phyloP scores from a whole-genome alignment of 1,140 invertebrate genomes.

The Bombus affinis region DNA sequence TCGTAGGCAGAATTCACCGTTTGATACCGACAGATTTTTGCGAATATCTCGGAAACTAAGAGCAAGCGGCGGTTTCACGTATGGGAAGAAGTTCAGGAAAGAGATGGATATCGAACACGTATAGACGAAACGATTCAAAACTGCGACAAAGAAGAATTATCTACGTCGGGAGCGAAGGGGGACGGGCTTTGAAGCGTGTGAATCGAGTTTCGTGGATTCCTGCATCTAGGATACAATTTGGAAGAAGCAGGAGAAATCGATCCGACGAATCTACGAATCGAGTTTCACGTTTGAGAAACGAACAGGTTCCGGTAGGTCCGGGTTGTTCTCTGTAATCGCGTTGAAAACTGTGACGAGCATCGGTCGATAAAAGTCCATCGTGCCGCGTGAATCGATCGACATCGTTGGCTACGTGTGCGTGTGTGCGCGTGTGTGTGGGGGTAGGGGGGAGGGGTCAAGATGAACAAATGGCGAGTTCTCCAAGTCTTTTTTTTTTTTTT shows the following conservation, averaged over 20 bases:
- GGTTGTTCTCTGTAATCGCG: constrained; percentile 19
- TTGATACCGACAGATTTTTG: too few species aligned
- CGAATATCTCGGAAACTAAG: too few species aligned
- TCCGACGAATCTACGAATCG: neutral
- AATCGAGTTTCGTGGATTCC: neutral
- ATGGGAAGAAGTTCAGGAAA: too few species aligned
- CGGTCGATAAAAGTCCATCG: constrained; percentile 33
- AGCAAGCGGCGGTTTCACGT: too few species aligned
- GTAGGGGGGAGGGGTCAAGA: neutral
- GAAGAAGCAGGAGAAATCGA: neutral
- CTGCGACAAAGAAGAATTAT: neutral
- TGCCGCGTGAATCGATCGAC: constrained; percentile 19
- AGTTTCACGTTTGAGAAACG: neutral
- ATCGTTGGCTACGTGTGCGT: constrained; percentile 20
- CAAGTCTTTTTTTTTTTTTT: neutral
- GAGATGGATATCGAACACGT: too few species aligned
- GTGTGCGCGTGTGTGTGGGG: too few species aligned
- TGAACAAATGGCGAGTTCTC: neutral
- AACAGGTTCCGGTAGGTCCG: neutral
- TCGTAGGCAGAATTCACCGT: too few species aligned
- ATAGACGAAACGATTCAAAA: neutral
- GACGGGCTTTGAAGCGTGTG: neutral
- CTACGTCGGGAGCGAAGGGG: neutral
- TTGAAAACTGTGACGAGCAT: constrained; percentile 30
- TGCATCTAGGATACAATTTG: neutral